Base-by-base conservation (phyloP, 1,140 invertebrate species). In the Cydia fagiglandana region DNA sequence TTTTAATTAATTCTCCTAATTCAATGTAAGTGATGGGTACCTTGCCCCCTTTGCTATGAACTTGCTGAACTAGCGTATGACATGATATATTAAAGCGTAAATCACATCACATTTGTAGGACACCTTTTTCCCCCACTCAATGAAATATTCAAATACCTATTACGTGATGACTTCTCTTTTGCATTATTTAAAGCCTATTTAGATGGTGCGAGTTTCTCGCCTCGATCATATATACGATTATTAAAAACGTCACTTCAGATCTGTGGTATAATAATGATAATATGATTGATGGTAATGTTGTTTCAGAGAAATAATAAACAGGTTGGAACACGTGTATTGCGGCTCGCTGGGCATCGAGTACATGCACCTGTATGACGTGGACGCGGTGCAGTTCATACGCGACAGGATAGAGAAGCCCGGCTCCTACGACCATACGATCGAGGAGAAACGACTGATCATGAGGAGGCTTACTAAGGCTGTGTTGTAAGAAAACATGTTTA, bases 331-430 rank as follows among this genome's bases (percentile, higher is more conserved):
- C 50, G 92, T 94, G 7, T 96, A 96, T 80, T 96, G 95, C 75
- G 91, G 94, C 5, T 93, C 94, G 64, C 94, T 96, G 53, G 98
- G 97, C n/a, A 94, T 97, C 4, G 97, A 98, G 86, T 98, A 97
- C 86, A 98, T 97, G 95, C 97, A 97, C 84, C 95, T 98, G 77
- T 96, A 96, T 77, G 96, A 96, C 81, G 89, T 95, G 70, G 95
- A 96, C 78, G 94, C 97, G 85, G 94, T 96, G 73, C 95, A 97
- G 78, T 98, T 97, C 96, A 95, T 98, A 75, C 93, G 96, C 12
- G 91, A 96, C 79, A 95, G 95, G 74, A 96, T 98, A 88, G 98
- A 98, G 89, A 94, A 91, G 17, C 98, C 97, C 0, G 94, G 94
- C 3, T 94, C 95, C 2, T 95, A 96, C 88, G 90, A 95, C 47